A percentile compares a stretch with the other conserved stretches of the same genome.
These are phyloP conservation scores for Arctia plantaginis DNA, from an alignment of 2,888 invertebrate genomes.

Conservation along the genomic window DNA sequence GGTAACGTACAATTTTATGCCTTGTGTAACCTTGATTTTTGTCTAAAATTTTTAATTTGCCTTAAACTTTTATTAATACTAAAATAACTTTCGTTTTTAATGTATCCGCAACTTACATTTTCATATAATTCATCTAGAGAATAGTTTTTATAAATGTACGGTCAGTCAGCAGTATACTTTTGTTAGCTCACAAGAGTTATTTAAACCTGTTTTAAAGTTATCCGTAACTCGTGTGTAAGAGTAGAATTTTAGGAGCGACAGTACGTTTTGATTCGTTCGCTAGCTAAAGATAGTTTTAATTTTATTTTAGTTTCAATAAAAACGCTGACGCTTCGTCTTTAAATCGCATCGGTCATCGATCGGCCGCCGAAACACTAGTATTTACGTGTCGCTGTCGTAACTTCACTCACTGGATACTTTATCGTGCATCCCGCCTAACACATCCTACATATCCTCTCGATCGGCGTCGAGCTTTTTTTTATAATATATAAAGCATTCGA, in stretches of 20 bases:
- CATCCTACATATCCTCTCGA: not conserved
- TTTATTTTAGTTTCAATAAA: not conserved
- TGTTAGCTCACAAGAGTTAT: not conserved
- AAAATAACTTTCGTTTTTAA: not conserved
- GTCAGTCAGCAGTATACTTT: not conserved
- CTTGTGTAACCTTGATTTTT: not conserved
- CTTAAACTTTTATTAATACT: not conserved
- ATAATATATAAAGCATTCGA: not conserved
- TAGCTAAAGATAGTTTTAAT: not conserved
- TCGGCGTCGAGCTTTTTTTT: not conserved
- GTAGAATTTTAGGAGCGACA: not conserved
- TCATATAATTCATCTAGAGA: not conserved
- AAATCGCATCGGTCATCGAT: not conserved
- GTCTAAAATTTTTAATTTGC: not conserved
- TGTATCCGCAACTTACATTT: not conserved
- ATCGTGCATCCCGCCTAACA: not conserved
- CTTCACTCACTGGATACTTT: not conserved
- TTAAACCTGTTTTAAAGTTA: not conserved
- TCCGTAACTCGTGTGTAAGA: not conserved
- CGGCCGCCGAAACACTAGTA: too few relatives aligned
- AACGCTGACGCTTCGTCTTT: not conserved
- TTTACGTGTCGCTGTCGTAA: not conserved
- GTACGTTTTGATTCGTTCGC: not conserved
- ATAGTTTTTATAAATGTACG: not conserved
- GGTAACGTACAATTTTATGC: not conserved